Base-by-base conservation (phyloP, 2,797 vertebrate species). In the Squalus acanthias region DNA sequence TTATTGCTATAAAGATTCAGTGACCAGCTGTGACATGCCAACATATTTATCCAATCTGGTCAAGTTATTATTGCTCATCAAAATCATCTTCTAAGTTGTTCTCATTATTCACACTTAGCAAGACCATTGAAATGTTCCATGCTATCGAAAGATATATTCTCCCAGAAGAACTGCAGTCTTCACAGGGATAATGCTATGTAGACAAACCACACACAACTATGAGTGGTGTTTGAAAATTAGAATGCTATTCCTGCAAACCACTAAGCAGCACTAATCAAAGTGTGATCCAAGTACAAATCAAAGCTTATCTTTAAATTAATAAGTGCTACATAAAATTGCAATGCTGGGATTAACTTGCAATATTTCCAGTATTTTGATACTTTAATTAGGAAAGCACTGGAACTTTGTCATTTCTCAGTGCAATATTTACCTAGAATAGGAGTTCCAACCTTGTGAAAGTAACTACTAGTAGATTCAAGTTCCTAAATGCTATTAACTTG, bases 81-180 rank as follows among this genome's bases (percentile, higher is more conserved):
- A 17, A 33, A 76, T 29, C 74, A 76, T 9, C 33, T 76, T 92
- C 22, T n/a, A 53, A 63, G 17, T 92, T 92, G 88, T 26, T 53
- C 88, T 17, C 24, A 46, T 92, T 53, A 53, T 53, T 92, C 88
- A 24, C 39, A 63, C 69, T 96, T 96, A 20, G 6, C 50, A 82
- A 33, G 65, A 50, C 53, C n/a, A 57, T 76, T 57, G 57, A 74
- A 95, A 65, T 46, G 39, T 69, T 89, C 96, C 39, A 94, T 88
- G 92, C 65, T 96, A 46, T 96, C 67, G 72, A 85, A 96, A 88
- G 95, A 97, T 94, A 95, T 96, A 97, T 69, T 96, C 22, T 96
- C 96, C 96, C 53, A 96, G 63, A 92, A 96, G 96, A 72, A 82
- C 53, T n/a, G 96, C 79, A 96, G 96, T 63, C 96, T 96, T 97